Evolutionary conservation across 2,797 vertebrate genomes (phyloP).

Genomic region (Sebastes wilsoni): DNA sequence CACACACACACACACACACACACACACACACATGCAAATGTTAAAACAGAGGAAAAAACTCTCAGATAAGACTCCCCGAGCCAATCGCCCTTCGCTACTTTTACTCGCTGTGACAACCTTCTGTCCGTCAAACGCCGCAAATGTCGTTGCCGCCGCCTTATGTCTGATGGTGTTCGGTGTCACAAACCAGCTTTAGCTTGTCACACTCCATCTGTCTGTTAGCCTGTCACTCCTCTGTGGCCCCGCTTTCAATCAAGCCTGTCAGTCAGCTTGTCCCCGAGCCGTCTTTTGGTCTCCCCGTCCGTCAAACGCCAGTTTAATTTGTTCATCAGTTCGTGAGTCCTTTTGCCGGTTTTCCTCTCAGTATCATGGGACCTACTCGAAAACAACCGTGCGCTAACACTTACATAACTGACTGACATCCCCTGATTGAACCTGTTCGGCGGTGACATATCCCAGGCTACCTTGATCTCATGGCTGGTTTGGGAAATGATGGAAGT

Average conservation of each 20-base stretch:
- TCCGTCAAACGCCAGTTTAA: conserved; percentile 59
- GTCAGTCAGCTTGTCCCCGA: conserved; percentile 60
- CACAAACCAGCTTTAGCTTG: conserved; percentile 71
- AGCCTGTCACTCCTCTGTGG: conserved; percentile 60
- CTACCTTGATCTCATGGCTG: conserved; percentile 66
- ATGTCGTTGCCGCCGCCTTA: conserved; percentile 33
- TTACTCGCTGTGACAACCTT: conserved; percentile 72
- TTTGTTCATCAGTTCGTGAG: conserved; percentile 54
- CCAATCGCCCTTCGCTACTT: conserved; percentile 71
- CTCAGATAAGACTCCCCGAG: conserved; percentile 52
- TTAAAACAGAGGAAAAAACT: conserved; percentile 50
- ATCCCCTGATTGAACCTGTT: conserved; percentile 76
- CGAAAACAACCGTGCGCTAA: conserved; percentile 18
- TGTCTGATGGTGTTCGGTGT: conserved; percentile 62
- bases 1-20: conserved; percentile 8
- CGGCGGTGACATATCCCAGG: conserved; percentile 62
- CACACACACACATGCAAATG: conserved; percentile 33
- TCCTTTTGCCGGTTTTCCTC: conserved; percentile 28
- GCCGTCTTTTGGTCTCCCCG: conserved; percentile 43
- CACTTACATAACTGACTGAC: conserved; percentile 71
- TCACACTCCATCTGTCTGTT: conserved; percentile 70
- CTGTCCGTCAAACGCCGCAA: conserved; percentile 74
- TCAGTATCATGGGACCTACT: conserved; percentile 29
- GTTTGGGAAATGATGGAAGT: conserved; percentile 57
- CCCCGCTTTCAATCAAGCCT: conserved; percentile 65